Evolutionary conservation across 2,797 vertebrate species (phyloP).

Genomic region (Pyrocephalus nanus): DNA sequence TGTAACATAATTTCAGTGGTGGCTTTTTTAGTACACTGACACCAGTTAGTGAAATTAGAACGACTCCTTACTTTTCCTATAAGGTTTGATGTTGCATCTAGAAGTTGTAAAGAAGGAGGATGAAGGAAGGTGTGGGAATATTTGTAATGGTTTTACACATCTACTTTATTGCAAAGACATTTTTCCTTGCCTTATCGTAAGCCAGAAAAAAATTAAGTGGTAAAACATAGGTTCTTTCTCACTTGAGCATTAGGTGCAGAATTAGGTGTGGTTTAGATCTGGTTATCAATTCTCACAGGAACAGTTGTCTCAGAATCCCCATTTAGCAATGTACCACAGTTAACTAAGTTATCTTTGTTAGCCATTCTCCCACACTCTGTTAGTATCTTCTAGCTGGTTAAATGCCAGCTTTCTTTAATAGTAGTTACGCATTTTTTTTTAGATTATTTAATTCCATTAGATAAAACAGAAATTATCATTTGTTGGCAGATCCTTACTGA

Average conservation of each 20-base stretch:
- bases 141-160: not conserved
- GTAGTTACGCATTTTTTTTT: not conserved
- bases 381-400: not conserved
- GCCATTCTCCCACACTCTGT: not conserved
- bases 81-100: not conserved
- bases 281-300: not conserved
- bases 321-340: not conserved
- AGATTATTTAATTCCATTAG: not conserved
- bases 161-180: fast-evolving
- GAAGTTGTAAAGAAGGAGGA: not conserved
- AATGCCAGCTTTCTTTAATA: not conserved
- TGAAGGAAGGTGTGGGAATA: not conserved
- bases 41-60: not conserved
- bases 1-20: not conserved
- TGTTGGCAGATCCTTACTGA: not conserved
- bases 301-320: not conserved
- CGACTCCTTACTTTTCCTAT: not conserved
- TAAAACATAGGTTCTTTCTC: not conserved
- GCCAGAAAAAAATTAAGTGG: not conserved
- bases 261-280: not conserved
- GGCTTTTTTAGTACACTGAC: not conserved
- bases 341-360: not conserved
- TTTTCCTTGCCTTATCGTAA: not conserved
- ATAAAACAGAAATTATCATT: not conserved
- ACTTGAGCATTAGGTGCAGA: not conserved